phyloP scores from a whole-genome alignment of 1,140 invertebrate species.

The Adoxophyes honmai region DNA sequence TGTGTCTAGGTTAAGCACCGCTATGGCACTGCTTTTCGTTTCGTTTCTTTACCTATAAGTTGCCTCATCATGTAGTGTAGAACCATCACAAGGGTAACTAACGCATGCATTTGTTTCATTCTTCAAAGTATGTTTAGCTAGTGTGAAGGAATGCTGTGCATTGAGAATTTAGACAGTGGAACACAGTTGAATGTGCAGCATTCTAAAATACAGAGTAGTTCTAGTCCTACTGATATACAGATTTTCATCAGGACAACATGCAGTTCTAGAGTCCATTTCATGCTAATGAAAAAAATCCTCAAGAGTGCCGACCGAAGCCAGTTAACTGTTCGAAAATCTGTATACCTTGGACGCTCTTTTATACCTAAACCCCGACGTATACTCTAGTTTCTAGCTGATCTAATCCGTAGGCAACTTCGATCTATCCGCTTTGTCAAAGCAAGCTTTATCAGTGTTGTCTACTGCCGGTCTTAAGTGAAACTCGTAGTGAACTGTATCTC shows the following conservation, averaged over 20 bases:
- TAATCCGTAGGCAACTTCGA: conserved; percentile 15
- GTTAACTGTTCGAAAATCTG: no score
- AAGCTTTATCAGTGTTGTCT: conserved; percentile 47
- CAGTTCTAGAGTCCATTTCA: no score
- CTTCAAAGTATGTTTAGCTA: not conserved
- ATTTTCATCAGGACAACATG: no score
- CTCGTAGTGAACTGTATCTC: conserved; percentile 14
- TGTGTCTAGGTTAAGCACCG: conserved; percentile 42
- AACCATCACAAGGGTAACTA: not conserved
- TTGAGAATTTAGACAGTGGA: not conserved
- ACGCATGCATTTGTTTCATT: not conserved
- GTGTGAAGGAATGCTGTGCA: not conserved
- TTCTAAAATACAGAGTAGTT: not conserved
- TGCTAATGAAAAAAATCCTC: no score
- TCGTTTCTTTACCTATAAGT: conserved; percentile 47
- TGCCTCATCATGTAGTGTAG: conserved; percentile 47
- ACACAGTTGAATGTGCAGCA: not conserved
- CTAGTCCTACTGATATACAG: no score
- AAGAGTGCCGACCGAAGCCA: no score
- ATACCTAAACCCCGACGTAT: conserved; percentile 13
- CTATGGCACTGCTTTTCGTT: conserved; percentile 59
- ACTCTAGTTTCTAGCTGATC: conserved; percentile 10
- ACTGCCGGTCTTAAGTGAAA: not conserved
- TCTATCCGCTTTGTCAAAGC: conserved; percentile 39
- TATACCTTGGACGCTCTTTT: no score